Conservation (phyloP, 2,113 vertebrate genomes). For the Elephas maximus region DNA sequence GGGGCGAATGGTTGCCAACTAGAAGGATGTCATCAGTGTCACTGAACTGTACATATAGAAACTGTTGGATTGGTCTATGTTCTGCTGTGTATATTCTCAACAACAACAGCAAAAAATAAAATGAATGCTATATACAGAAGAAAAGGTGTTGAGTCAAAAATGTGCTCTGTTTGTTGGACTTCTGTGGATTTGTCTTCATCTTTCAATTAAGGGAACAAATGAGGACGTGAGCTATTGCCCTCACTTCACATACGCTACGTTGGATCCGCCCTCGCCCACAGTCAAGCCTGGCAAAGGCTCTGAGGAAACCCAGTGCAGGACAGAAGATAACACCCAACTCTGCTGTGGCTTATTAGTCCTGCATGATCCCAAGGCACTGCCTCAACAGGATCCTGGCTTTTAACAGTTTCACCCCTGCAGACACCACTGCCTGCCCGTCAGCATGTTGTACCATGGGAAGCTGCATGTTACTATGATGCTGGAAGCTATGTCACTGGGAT, state of each 20-base stretch:
- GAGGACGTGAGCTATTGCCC: slow-evolving; percentile 35
- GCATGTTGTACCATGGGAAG: not conserved
- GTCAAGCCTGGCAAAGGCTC: slow-evolving; percentile 46
- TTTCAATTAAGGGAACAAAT: slow-evolving; percentile 70
- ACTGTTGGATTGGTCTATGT: not conserved
- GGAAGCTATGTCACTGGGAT: not conserved
- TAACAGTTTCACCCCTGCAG: not conserved
- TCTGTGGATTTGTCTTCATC: not conserved
- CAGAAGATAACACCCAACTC: slow-evolving; percentile 58
- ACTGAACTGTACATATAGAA: not conserved
- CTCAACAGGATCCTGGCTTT: slow-evolving; percentile 47
- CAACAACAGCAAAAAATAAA: not conserved
- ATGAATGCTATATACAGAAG: no score
- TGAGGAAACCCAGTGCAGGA: slow-evolving; percentile 45
- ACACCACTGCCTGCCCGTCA: not conserved
- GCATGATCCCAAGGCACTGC: not conserved
- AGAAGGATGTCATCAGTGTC: not conserved
- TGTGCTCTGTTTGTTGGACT: not conserved
- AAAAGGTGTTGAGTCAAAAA: not conserved
- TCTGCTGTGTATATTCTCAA: not conserved
- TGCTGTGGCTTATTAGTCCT: slow-evolving; percentile 43
- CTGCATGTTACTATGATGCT: not conserved
- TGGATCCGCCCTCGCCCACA: slow-evolving; percentile 52
- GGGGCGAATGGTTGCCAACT: not conserved
- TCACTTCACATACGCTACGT: slow-evolving; percentile 74